Evolutionary conservation across 2,113 vertebrate genomes (phyloP), one percentile per base, ranked within the genome.

Genomic region (Perca schrenkii): DNA sequence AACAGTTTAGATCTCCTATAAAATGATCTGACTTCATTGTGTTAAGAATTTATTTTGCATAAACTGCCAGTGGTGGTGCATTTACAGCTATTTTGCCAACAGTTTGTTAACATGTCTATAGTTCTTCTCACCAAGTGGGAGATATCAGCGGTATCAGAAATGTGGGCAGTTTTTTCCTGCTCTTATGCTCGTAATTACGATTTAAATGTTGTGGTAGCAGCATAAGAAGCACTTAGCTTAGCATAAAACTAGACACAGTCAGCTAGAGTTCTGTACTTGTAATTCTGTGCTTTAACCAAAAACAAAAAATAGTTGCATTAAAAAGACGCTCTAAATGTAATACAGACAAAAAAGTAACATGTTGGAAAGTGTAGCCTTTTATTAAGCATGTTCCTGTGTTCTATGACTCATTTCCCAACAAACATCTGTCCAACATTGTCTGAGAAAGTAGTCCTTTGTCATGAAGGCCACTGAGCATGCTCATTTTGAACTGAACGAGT

Each of bases 331-430:
- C 12, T n/a, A 43, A n/a, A n/a, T 63, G 43, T 63, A 2, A 62
- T 8, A 62, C 60, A 19, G 17, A 40, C 10, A n/a, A 3, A 21
- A 63, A 63, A 6, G 4, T 43, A 14, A 25, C 47, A 47, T 66
- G 43, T 22, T 63, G 36, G 36, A 63, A 63, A 17, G 34, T n/a
- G 28, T 2, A 68, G 17, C 19, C 19, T 4, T 56, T 61, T 17
- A 49, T 60, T 61, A 31, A 34, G 47, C 25, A 68, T 21, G 28
- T 50, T 50, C 47, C 25, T 36, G 49, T 34, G 25, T 21, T 21
- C 11, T 19, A 1, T 61, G 71, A 74, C 13, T 74, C 22, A 61
- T 57, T 22, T 66, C 11, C 40, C 74, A 67, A 36, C 56, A 61
- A 34, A 28, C 15, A 62, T 47, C 8, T 53, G 22, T 66, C n/a